These are phyloP conservation scores for Vombatus ursinus DNA, from an alignment of 2,113 vertebrate species.

Conservation along the genomic window DNA sequence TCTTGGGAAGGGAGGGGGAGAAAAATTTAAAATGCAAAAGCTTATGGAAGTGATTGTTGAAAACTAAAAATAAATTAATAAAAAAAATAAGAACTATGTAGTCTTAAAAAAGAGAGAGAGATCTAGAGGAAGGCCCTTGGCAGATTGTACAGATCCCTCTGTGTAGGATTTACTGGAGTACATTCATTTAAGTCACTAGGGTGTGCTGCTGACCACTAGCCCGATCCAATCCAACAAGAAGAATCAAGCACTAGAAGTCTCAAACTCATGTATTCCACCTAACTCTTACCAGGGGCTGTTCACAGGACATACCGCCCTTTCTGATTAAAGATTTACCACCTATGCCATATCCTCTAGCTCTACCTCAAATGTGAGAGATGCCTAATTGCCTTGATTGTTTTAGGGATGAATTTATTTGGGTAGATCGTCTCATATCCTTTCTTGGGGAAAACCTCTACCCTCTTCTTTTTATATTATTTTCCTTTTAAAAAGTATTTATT, in stretches of 20 bases:
- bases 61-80: no score
- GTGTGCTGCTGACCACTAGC: background rate
- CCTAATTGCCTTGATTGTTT: background rate
- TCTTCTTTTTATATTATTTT: background rate
- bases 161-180: background rate
- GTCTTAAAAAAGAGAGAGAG: background rate
- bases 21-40: no score
- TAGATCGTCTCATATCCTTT: background rate
- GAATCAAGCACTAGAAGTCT: background rate
- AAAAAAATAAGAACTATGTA: no score
- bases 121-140: background rate
- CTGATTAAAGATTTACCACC: no score
- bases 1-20: no score
- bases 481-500: background rate
- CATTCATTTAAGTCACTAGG: background rate
- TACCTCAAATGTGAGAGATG: background rate
- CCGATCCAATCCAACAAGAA: background rate
- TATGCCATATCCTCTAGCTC: no score
- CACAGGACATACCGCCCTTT: no score
- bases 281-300: background rate
- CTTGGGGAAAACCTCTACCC: background rate
- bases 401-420: background rate
- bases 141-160: background rate
- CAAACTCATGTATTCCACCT: background rate
- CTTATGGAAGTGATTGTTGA: no score